Evolutionary conservation across 2,113 vertebrate species (phyloP), one percentile per base, ranked within the genome.

Genomic region (Trichomycterus rosablanca): DNA sequence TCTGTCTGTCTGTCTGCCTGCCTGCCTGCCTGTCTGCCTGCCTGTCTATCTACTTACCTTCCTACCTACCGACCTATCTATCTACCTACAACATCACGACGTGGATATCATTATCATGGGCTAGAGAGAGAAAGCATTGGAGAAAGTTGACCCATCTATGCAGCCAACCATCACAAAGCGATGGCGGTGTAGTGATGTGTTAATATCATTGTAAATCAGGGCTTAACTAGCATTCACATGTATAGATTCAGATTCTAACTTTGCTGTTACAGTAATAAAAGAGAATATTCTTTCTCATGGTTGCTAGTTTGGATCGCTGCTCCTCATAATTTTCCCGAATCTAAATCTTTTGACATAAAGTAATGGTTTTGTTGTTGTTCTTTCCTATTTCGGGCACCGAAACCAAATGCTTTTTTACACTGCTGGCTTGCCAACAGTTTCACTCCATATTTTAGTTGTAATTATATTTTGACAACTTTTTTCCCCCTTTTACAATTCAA

Each of bases 381-480:
- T 87, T 88, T 81, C 77, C 83, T 85, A 86, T 86, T 86, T 86
- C 84, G 71, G 85, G 82, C 72, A 78, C 70, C 42, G 50, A 74
- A 69, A 78, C 69, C 64, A 71, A 19, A 76, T 73, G 74, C 72
- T 78, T 76, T 77, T 75, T n/a, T 9, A 82, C 78, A 74, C 78
- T 80, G 76, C 55, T 43, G 67, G 77, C 72, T 74, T 15, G 76
- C 71, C 73, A 76, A 64, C 60, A 1, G 73, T 75, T 76, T 62
- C 54, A 76, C 73, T 78, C 80, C 77, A 68, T 80, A 79, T 72
- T 77, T 79, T 81, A 75, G 78, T 78, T 79, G 81, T 84, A 87
- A 86, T 88, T 87, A 78, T 87, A 80, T 87, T 87, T 86, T 86
- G 83, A 84, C 80, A 81, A 83, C 80, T 85, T 82, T 86, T 84